Evolutionary conservation across 1,140 invertebrate species (phyloP).

Genomic region (Muscidifurax raptorellus): DNA sequence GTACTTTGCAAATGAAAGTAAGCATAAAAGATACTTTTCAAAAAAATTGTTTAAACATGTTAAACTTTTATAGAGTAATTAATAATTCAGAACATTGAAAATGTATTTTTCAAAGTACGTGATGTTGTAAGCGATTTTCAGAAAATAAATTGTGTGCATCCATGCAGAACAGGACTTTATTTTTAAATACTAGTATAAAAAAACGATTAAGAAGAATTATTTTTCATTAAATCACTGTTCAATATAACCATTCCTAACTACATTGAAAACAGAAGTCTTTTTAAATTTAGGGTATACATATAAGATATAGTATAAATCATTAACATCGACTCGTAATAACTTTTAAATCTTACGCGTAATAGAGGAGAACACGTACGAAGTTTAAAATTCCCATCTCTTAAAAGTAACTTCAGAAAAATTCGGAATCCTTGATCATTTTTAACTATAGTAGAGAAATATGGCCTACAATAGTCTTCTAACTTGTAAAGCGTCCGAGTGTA

Average conservation of each 20-base stretch:
- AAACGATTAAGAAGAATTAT: conserved; percentile 1
- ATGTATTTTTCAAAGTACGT: conserved; percentile 19
- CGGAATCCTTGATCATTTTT: conserved; percentile 7
- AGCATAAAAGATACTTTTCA: conserved; percentile 38
- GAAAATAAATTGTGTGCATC: neutral
- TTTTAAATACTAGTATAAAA: conserved; percentile 25
- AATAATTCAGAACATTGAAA: conserved; percentile 10
- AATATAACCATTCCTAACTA: conserved; percentile 16
- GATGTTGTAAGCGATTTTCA: neutral
- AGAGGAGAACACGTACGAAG: neutral
- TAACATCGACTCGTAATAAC: neutral
- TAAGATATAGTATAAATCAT: conserved; percentile 17
- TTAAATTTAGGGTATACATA: conserved; percentile 8
- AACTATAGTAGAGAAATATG: conserved; percentile 37
- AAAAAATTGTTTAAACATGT: conserved; percentile 17
- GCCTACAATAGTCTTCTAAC: conserved; percentile 40
- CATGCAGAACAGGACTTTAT: conserved; percentile 28
- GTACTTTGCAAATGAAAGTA: conserved; percentile 33
- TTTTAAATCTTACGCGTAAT: neutral
- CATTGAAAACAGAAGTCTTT: neutral
- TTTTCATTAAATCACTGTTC: conserved; percentile 20
- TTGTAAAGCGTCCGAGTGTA: conserved; percentile 12
- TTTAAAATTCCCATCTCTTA: conserved; percentile 24
- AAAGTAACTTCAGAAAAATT: conserved; percentile 18
- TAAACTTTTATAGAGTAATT: conserved; percentile 27